phyloP scores from a whole-genome alignment of 2,113 vertebrate genomes.

The Trichomycterus rosablanca region DNA sequence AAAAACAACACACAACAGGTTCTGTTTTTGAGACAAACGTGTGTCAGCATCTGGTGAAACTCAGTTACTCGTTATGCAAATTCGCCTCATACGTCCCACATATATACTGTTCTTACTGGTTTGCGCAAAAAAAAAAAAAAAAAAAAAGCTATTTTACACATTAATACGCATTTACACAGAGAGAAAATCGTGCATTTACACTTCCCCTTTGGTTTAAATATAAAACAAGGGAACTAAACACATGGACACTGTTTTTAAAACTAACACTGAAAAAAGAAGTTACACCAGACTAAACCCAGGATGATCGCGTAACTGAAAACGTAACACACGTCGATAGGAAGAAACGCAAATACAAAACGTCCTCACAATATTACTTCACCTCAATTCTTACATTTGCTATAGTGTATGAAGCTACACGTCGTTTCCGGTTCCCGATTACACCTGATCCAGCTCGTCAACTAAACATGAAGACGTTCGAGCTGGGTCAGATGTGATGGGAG shows the following conservation, averaged over 20 bases:
- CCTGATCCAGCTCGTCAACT: neutral
- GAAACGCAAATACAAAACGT: constrained; percentile 9
- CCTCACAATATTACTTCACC: constrained; percentile 30
- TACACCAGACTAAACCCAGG: constrained; percentile 6
- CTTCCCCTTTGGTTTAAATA: constrained; percentile 38
- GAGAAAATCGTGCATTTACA: constrained; percentile 23
- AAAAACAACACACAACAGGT: constrained; percentile 17
- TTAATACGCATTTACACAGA: constrained; percentile 2
- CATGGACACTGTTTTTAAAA: constrained; percentile 32
- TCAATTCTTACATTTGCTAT: neutral
- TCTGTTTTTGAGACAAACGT: constrained; percentile 6
- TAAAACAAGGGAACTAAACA: constrained; percentile 35
- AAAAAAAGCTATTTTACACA: constrained; percentile 13
- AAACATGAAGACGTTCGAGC: neutral
- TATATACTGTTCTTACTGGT: neutral
- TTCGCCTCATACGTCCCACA: too few species aligned
- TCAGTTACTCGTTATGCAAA: constrained; percentile 24
- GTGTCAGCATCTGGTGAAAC: constrained; percentile 29
- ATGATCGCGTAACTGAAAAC: constrained; percentile 11
- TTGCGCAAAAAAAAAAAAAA: too few species aligned
- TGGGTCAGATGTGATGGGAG: neutral
- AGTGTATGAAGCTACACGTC: too few species aligned
- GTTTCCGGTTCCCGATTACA: neutral
- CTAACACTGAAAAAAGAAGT: constrained; percentile 23
- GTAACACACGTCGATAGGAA: constrained; percentile 18